Percentiles rank a stretch among this genome's conserved stretches.
phyloP scores from a whole-genome alignment of 2,113 vertebrate species.

The Gobiocypris rarus region DNA sequence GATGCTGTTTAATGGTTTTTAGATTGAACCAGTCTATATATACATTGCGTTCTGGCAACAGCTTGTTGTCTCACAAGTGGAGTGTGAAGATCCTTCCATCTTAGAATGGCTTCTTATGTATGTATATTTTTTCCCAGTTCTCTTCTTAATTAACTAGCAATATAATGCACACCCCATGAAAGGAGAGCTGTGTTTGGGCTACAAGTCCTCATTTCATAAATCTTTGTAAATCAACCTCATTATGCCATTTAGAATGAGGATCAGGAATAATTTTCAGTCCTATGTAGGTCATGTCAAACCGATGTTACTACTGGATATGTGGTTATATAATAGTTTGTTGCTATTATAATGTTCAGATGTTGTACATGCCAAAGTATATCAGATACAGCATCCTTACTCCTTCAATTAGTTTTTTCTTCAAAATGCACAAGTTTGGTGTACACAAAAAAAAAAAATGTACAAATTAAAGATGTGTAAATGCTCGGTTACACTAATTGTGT shows the following conservation, averaged over 20 bases:
- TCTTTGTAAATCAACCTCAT: slow-evolving; percentile 11
- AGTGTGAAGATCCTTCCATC: not conserved
- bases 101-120: slow-evolving; percentile 18
- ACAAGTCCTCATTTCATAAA: not conserved
- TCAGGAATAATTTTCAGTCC: not conserved
- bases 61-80: not conserved
- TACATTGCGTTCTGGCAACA: not conserved
- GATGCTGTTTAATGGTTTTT: not conserved
- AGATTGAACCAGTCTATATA: slow-evolving; percentile 1
- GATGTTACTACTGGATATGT: slow-evolving; percentile 10
- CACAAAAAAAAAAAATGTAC: slow-evolving; percentile 39
- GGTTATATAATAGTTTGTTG: slow-evolving; percentile 25
- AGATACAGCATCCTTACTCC: not conserved
- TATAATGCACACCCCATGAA: slow-evolving; percentile 14
- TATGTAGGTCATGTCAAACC: not conserved
- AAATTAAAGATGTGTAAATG: slow-evolving; percentile 45
- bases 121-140: slow-evolving; percentile 5
- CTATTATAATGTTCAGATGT: slow-evolving; percentile 29
- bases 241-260: slow-evolving; percentile 11
- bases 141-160: slow-evolving; percentile 42
- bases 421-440: slow-evolving; percentile 45
- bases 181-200: not conserved
- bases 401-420: slow-evolving; percentile 29
- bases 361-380: slow-evolving; percentile 51
- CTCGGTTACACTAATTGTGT: not conserved